These are phyloP conservation scores for Macrocentrus cingulum DNA, from an alignment of 1,140 invertebrate species.

Conservation along the genomic window DNA sequence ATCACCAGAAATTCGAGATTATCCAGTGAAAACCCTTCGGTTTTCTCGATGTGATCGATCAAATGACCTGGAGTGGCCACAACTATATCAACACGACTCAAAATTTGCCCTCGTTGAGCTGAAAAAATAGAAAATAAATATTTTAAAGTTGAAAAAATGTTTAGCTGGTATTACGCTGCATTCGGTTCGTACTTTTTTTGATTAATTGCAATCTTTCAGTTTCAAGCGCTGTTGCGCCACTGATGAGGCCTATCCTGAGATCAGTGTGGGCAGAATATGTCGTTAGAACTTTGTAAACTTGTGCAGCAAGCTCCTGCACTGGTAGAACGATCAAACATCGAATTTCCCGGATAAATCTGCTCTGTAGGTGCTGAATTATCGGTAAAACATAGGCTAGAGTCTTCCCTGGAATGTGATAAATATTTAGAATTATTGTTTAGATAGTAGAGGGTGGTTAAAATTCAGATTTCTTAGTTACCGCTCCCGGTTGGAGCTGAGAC, in stretches of 20 bases:
- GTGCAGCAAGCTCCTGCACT: conserved; percentile 86
- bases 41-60: conserved; percentile 87
- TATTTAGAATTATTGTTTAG: background rate
- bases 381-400: conserved; percentile 93
- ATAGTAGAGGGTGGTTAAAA: background rate
- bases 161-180: background rate
- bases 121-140: conserved; percentile 25
- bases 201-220: conserved; percentile 77
- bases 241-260: conserved; percentile 73
- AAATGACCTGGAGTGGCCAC: conserved; percentile 92
- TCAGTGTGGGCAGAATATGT: conserved; percentile 71
- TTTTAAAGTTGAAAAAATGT: background rate
- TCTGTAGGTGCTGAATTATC: conserved; percentile 72
- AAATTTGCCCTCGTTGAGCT: conserved; percentile 49
- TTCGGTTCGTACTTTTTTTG: conserved; percentile 55
- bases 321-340: conserved; percentile 88
- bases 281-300: conserved; percentile 84
- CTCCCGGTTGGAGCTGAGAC: conserved; percentile 96
- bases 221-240: conserved; percentile 71
- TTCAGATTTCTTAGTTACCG: conserved; percentile 58
- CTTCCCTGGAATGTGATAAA: conserved; percentile 62
- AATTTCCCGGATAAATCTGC: conserved; percentile 62
- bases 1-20: conserved; percentile 84
- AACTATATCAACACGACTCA: conserved; percentile 80
- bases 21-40: conserved; percentile 81